Percentiles rank a stretch among this genome's conserved stretches.
These are phyloP conservation scores for Collichthys lucidus DNA, from an alignment of 2,113 vertebrate species.

Conservation along the genomic window DNA sequence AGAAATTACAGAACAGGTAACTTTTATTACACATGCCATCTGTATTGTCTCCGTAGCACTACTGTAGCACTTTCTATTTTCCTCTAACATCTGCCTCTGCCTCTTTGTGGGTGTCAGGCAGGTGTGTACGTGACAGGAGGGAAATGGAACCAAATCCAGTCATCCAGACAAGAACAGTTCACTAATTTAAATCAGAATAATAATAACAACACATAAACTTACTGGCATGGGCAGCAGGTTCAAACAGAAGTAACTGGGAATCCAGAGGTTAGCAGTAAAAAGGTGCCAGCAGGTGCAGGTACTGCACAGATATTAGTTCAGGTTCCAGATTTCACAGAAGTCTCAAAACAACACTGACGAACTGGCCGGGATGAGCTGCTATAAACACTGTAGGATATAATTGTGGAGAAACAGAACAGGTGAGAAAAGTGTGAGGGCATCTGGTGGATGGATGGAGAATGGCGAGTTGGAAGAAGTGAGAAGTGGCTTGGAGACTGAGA, in stretches of 20 bases:
- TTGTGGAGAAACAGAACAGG: background rate
- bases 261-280: background rate
- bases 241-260: background rate
- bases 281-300: background rate
- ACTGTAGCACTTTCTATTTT: background rate
- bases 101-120: background rate
- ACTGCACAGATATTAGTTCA: background rate
- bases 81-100: background rate
- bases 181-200: background rate
- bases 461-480: background rate
- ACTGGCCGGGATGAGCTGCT: background rate
- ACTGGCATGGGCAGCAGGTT: background rate
- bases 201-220: background rate
- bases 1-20: background rate
- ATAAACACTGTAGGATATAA: background rate
- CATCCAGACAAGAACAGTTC: background rate
- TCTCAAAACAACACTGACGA: background rate
- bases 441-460: conserved; percentile 5
- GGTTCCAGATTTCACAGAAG: background rate
- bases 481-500: background rate
- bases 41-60: background rate
- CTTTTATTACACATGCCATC: background rate
- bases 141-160: background rate
- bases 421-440: background rate
- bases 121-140: background rate